Conservation (phyloP, 2,113 vertebrate species). For the Chrysemys picta region DNA sequence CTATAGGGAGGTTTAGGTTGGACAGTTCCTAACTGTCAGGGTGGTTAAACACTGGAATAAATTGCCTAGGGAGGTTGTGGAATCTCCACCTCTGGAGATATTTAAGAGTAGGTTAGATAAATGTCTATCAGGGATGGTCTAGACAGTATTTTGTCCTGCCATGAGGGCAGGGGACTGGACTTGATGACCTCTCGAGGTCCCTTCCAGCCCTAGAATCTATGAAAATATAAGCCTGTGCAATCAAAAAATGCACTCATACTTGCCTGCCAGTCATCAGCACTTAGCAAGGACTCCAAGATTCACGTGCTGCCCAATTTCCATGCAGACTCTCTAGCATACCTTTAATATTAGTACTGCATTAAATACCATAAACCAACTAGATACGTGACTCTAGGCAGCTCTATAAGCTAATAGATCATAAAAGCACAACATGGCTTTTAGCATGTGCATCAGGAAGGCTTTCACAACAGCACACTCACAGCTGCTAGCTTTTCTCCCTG, state of each 20-base stretch:
- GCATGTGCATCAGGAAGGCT: neutral
- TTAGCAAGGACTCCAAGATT: neutral
- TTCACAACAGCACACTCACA: neutral
- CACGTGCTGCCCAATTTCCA: fast-evolving
- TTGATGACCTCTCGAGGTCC: too few relatives aligned
- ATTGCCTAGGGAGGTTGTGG: too few relatives aligned
- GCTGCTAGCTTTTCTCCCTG: neutral
- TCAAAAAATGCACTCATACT: fast-evolving
- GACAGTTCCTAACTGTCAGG: too few relatives aligned
- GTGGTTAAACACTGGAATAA: too few relatives aligned
- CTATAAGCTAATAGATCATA: neutral
- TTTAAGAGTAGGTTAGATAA: too few relatives aligned
- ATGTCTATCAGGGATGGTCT: too few relatives aligned
- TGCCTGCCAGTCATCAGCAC: fast-evolving
- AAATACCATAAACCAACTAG: neutral
- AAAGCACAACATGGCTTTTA: neutral
- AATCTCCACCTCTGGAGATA: too few relatives aligned
- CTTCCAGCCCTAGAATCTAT: too few relatives aligned
- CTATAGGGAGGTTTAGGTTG: too few relatives aligned
- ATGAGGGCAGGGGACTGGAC: too few relatives aligned
- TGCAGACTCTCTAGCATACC: neutral
- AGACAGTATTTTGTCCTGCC: too few relatives aligned
- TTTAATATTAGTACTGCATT: neutral
- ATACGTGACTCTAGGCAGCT: fast-evolving
- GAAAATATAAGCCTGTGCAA: neutral